Conservation (phyloP, 2,888 invertebrate species). For the Nebria salina region DNA sequence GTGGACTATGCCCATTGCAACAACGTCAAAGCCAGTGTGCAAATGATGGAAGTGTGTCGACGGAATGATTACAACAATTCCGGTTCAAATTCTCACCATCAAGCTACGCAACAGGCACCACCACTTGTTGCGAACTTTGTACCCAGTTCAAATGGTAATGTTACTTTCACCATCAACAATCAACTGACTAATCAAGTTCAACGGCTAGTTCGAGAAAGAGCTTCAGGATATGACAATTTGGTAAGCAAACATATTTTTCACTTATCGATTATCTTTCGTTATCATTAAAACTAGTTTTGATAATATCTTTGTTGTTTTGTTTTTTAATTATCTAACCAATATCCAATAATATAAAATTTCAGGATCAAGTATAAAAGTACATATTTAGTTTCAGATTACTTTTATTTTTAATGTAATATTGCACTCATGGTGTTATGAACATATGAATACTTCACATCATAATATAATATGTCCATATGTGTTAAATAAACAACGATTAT, state of each 20-base stretch:
- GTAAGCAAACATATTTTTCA: slow-evolving; percentile 59
- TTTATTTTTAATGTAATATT: slow-evolving; percentile 11
- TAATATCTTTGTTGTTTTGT: slow-evolving; percentile 3
- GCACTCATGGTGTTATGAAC: not conserved
- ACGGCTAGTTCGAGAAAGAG: slow-evolving; percentile 75
- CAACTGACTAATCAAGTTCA: slow-evolving; percentile 81
- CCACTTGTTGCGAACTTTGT: slow-evolving; percentile 79
- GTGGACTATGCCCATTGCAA: slow-evolving; percentile 97
- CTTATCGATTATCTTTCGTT: slow-evolving; percentile 43
- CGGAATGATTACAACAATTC: slow-evolving; percentile 63
- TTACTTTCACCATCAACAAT: slow-evolving; percentile 94
- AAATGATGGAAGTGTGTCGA: slow-evolving; percentile 93
- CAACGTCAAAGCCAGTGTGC: slow-evolving; percentile 96
- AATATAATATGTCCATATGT: not conserved
- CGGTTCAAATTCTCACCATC: slow-evolving; percentile 64
- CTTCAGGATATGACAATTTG: slow-evolving; percentile 81
- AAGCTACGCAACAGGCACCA: slow-evolving; percentile 63
- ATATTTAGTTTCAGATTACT: slow-evolving; percentile 29
- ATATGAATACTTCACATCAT: not conserved
- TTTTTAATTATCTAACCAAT: not conserved
- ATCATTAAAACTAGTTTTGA: slow-evolving; percentile 16
- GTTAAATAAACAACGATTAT: too few species aligned
- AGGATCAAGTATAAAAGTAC: slow-evolving; percentile 20
- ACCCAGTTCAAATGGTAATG: slow-evolving; percentile 81
- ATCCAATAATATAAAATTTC: not conserved